Evolutionary conservation across 2,797 vertebrate genomes (phyloP).

Genomic region (Pelobates cultripes): DNA sequence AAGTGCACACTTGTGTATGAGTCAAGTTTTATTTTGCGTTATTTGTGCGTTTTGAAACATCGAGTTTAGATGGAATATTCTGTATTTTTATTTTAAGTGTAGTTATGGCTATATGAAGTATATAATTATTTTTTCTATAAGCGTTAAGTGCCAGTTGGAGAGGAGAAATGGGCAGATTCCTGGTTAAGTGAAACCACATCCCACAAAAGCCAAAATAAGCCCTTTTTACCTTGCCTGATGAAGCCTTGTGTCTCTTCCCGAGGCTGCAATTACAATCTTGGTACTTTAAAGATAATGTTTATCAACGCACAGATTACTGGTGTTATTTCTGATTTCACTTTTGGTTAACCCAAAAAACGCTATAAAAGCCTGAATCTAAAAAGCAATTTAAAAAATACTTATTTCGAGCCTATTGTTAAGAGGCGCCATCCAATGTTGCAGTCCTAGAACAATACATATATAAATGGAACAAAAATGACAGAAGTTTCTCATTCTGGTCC

Average conservation of each 20-base stretch:
- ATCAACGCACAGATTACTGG: not conserved
- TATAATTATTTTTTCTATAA: no score
- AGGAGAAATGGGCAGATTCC: not conserved
- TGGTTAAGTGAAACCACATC: not conserved
- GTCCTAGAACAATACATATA: slow-evolving; percentile 19
- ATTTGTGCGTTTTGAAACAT: no score
- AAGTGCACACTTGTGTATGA: no score
- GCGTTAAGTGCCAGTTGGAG: slow-evolving; percentile 2
- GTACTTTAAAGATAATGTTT: slow-evolving; percentile 12
- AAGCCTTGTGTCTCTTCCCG: slow-evolving; percentile 6
- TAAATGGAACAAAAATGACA: not conserved
- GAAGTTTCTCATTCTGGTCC: no score
- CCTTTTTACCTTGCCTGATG: not conserved
- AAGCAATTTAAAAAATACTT: slow-evolving; percentile 12
- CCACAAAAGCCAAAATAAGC: slow-evolving; percentile 6
- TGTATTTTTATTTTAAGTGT: no score
- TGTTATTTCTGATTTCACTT: not conserved
- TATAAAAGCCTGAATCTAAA: slow-evolving; percentile 1
- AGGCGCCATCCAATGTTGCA: slow-evolving; percentile 18
- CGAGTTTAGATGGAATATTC: no score
- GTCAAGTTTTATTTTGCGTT: no score
- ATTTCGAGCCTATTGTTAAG: slow-evolving; percentile 13
- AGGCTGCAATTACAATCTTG: slow-evolving; percentile 18
- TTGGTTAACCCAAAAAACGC: not conserved
- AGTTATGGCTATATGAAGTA: no score